These are phyloP conservation scores for Syngnathus floridae DNA, from an alignment of 2,113 vertebrate species.

Conservation along the genomic window DNA sequence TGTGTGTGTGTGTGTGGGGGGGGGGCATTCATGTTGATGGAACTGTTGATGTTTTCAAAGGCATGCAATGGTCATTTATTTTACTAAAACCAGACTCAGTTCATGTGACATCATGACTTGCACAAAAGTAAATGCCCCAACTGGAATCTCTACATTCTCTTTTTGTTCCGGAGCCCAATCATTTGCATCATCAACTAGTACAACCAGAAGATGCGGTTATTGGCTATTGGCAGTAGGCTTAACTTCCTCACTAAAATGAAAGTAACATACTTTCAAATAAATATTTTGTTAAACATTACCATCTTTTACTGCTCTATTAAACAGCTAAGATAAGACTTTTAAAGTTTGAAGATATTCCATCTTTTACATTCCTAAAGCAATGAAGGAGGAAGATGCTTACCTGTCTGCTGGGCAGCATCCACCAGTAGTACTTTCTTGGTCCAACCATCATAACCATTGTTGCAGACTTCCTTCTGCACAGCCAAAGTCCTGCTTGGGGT, in stretches of 20 bases:
- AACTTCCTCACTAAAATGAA: conserved; percentile 16
- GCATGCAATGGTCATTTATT: not conserved
- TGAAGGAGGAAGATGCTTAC: conserved; percentile 51
- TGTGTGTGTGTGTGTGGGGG: too few species aligned
- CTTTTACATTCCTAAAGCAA: not conserved
- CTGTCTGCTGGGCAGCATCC: conserved; percentile 95
- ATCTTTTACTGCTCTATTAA: not conserved
- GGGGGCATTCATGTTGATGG: too few species aligned
- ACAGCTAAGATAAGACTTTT: not conserved
- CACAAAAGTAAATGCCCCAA: conserved; percentile 17
- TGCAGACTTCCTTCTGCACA: conserved; percentile 91
- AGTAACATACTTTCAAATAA: not conserved
- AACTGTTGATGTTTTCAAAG: not conserved
- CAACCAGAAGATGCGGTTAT: conserved; percentile 21
- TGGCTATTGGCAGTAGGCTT: conserved; percentile 17
- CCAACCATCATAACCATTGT: conserved; percentile 82
- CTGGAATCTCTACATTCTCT: conserved; percentile 57
- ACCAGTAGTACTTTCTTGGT: conserved; percentile 89
- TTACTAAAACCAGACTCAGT: not conserved
- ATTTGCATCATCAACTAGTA: conserved; percentile 29
- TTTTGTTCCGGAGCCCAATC: conserved; percentile 5
- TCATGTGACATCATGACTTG: conserved; percentile 4
- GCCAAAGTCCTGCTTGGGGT: conserved; percentile 87
- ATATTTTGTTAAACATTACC: not conserved
- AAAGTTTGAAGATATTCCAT: not conserved